Evolutionary conservation across 2,797 vertebrate genomes (phyloP).

Genomic region (Poeciliopsis presidionis): DNA sequence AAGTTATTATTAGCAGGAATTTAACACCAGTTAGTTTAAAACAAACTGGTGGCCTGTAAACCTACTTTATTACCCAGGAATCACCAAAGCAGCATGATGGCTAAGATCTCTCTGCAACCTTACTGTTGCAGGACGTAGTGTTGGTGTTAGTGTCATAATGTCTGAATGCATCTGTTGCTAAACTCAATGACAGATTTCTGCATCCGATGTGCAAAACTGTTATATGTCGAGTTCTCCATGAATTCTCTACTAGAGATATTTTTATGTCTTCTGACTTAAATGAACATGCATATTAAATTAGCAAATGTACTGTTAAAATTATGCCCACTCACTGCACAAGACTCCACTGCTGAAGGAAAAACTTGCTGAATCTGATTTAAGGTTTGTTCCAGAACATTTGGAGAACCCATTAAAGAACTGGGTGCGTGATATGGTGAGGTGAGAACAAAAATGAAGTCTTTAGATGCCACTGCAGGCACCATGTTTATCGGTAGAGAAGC

Average conservation of each 20-base stretch:
- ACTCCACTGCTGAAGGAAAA: neutral
- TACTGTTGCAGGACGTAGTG: neutral
- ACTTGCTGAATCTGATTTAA: neutral
- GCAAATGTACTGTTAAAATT: no score
- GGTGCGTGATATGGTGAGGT: neutral
- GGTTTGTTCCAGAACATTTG: neutral
- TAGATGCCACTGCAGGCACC: neutral
- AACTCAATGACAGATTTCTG: no score
- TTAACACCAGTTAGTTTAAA: neutral
- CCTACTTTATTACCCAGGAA: neutral
- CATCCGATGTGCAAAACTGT: no score
- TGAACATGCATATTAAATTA: neutral
- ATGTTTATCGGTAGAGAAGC: neutral
- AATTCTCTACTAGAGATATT: no score
- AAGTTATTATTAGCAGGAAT: neutral
- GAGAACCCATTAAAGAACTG: neutral
- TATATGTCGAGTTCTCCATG: neutral
- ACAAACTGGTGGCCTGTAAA: neutral
- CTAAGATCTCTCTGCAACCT: neutral
- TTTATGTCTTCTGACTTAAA: no score
- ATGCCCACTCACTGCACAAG: neutral
- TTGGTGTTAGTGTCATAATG: neutral
- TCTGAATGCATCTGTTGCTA: no score
- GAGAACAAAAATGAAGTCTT: neutral
- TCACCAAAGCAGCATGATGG: neutral